phyloP scores from a whole-genome alignment of 1,140 invertebrate genomes.

The Dendroctonus ponderosae region DNA sequence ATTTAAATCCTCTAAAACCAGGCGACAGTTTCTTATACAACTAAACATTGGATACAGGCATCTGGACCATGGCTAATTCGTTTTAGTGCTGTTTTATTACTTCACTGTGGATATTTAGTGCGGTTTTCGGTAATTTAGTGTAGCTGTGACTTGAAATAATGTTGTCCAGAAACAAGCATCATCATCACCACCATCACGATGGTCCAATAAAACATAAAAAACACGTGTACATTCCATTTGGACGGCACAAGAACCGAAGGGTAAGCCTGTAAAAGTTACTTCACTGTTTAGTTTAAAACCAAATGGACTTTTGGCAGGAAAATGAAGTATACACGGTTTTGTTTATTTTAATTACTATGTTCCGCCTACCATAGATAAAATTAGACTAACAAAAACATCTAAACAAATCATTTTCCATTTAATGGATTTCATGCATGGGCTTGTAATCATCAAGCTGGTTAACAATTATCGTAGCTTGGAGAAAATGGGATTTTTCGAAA shows the following conservation, averaged over 20 bases:
- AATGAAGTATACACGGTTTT: too few relatives aligned
- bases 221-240: slow-evolving; percentile 43
- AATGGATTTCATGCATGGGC: too few relatives aligned
- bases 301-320: too few relatives aligned
- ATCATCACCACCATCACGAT: slow-evolving; percentile 33
- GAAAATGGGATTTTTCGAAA: too few relatives aligned
- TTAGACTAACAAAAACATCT: too few relatives aligned
- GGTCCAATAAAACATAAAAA: slow-evolving; percentile 34
- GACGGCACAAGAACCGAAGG: slow-evolving; percentile 36
- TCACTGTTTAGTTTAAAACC: too few relatives aligned
- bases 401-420: too few relatives aligned
- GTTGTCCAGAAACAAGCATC: slow-evolving; percentile 34
- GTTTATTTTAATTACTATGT: too few relatives aligned
- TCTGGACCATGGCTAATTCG: slow-evolving; percentile 15
- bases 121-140: slow-evolving; percentile 3
- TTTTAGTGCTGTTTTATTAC: slow-evolving; percentile 16
- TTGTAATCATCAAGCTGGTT: too few relatives aligned
- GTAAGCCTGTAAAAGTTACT: slow-evolving; percentile 20
- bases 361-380: too few relatives aligned
- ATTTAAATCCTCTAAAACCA: slow-evolving; percentile 26
- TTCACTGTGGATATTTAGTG: slow-evolving; percentile 10
- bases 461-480: too few relatives aligned
- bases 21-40: slow-evolving; percentile 34
- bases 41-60: slow-evolving; percentile 30
- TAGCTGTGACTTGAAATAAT: slow-evolving; percentile 2